Evolutionary conservation across 2,797 vertebrate genomes (phyloP), one percentile per base, ranked within the genome.

Genomic region (Steatocranus sp.): DNA sequence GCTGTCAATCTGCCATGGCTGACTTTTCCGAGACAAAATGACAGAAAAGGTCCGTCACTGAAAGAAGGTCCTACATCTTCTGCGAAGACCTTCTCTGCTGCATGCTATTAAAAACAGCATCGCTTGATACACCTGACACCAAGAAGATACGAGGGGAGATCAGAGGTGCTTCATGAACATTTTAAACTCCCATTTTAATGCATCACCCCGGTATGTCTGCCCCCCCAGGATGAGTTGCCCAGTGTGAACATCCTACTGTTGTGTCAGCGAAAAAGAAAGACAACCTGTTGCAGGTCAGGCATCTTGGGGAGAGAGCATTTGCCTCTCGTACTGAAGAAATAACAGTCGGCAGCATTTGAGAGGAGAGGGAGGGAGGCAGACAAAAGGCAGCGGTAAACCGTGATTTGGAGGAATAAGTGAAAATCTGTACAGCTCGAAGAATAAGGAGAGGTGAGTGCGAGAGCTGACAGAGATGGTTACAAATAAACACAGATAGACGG

Each of bases 1-100:
- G 82, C 74, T 86, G 86, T 86, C 87, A 83, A 50, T 91, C 86
- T 76, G 54, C 27, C 85, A 46, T 85, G 82, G 91, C 50, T 80
- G 82, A 88, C 77, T 82, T 27, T 46, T 90, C 76, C 14, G 7
- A 63, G 79, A 79, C 12, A 82, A 66, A 66, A 46, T 25, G 9
- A 32, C 15, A 50, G n/a, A 58, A 78, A 83, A 53, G 30, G 17
- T 46, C 61, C 38, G 8, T 80, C 50, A 38, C 50, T 14, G 15
- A 66, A 41, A 8, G 38, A 78, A 30, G 15, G 56, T 15, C 70
- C 79, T 54, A 32, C 79, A 86, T 58, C 54, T 30, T 36, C 27
- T 49, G 34, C 14, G 49, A 80, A 88, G 46, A 46, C 46, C 15
- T 76, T 79, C 53, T 27, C 53, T 46, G 43, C 5, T 4, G 1